Evolutionary conservation across 2,888 invertebrate species (phyloP).

Genomic region (Drepanosiphum platanoidis): DNA sequence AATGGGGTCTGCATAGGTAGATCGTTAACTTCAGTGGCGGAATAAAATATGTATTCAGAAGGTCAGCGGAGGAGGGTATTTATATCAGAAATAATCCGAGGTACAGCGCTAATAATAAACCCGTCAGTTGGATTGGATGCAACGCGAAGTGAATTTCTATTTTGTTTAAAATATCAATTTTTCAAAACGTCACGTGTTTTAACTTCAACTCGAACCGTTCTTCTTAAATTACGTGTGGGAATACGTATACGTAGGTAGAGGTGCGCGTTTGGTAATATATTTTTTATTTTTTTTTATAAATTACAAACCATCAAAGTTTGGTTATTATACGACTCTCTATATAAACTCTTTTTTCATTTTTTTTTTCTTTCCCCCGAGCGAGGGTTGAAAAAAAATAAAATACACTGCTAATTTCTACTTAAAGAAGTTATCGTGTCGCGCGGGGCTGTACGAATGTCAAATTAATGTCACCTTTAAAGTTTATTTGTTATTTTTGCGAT

Average conservation of each 20-base stretch:
- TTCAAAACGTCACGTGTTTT: neutral
- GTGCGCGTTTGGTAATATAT: neutral
- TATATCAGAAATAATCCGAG: too few species aligned
- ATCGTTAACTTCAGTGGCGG: too few species aligned
- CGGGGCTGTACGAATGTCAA: neutral
- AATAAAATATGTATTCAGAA: too few species aligned
- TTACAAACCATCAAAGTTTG: neutral
- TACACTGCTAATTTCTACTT: neutral
- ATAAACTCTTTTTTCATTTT: too few species aligned
- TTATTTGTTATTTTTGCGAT: too few species aligned
- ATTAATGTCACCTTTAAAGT: neutral
- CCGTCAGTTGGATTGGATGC: too few species aligned
- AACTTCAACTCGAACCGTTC: neutral
- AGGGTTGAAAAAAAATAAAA: neutral
- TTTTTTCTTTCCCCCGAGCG: too few species aligned
- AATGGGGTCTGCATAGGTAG: too few species aligned
- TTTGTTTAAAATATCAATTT: neutral
- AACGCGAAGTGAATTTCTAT: too few species aligned
- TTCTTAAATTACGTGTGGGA: neutral
- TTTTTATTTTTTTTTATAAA: too few species aligned
- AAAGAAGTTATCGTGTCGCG: neutral
- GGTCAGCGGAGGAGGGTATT: too few species aligned
- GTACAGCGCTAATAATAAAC: too few species aligned
- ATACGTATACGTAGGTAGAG: neutral
- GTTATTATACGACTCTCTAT: neutral